Conservation (phyloP, 2,113 vertebrate genomes). For the Otus sunia region DNA sequence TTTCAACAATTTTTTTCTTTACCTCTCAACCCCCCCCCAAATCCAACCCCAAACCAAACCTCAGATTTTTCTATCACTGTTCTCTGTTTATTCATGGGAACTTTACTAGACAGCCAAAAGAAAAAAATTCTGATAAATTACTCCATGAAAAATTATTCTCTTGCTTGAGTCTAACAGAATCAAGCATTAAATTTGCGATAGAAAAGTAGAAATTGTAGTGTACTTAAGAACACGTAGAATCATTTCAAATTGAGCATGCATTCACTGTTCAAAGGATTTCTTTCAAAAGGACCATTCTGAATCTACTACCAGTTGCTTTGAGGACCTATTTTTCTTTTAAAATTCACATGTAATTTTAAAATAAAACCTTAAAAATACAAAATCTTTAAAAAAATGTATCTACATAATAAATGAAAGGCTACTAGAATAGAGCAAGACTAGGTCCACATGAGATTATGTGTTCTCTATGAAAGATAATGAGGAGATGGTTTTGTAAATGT, state of each 20-base stretch:
- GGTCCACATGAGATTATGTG: neutral
- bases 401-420: neutral
- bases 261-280: neutral
- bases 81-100: neutral
- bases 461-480: neutral
- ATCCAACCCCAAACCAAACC: neutral
- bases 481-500: neutral
- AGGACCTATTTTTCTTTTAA: neutral
- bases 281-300: neutral
- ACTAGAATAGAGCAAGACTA: neutral
- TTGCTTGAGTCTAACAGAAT: neutral
- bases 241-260: neutral
- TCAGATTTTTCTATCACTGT: neutral
- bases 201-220: neutral
- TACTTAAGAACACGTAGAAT: neutral
- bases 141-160: neutral
- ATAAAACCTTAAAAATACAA: constrained; percentile 4
- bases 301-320: neutral
- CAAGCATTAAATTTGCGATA: neutral
- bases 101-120: neutral
- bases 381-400: neutral
- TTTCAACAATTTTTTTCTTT: neutral
- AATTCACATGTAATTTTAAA: constrained; percentile 14
- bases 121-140: neutral
- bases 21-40: neutral